A percentile compares a stretch with the other conserved stretches of the same genome.
Conservation (phyloP, 2,888 invertebrate species). For the Aphelenchoides bicaudatus region DNA sequence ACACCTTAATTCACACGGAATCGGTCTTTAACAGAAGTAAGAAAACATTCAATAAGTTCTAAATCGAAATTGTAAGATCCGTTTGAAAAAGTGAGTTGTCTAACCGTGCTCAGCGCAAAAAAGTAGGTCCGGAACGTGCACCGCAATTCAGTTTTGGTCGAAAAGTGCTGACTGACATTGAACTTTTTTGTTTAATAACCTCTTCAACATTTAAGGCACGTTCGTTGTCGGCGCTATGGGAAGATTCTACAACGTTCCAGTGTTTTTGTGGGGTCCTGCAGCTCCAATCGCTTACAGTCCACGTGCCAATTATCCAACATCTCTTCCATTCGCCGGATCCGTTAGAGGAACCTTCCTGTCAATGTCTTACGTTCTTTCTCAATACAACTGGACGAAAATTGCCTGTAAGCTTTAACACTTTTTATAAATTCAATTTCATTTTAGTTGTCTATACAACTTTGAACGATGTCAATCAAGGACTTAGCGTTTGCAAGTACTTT, state of each 20-base stretch:
- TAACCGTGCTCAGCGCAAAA: too few relatives aligned
- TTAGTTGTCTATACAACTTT: neutral
- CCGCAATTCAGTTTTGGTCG: too few relatives aligned
- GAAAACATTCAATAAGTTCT: too few relatives aligned
- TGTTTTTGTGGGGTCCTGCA: neutral
- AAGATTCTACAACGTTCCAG: neutral
- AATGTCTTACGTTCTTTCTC: neutral
- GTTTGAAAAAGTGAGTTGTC: too few relatives aligned
- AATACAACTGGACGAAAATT: conserved; percentile 7
- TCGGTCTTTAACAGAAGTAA: too few relatives aligned
- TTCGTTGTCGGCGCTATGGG: conserved; percentile 5
- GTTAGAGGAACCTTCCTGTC: neutral
- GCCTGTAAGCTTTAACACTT: neutral
- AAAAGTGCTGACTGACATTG: too few relatives aligned
- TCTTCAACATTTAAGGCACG: neutral
- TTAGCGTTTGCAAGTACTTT: conserved; percentile 5
- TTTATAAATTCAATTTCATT: too few relatives aligned
- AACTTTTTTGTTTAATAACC: too few relatives aligned
- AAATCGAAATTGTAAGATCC: too few relatives aligned
- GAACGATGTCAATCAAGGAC: neutral
- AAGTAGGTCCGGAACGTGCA: too few relatives aligned
- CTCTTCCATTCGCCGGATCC: neutral
- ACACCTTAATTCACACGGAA: too few relatives aligned
- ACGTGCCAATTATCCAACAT: neutral
- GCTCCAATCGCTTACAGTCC: neutral